Base-by-base conservation (phyloP, 1,140 invertebrate genomes). In the Aethina tumida region DNA sequence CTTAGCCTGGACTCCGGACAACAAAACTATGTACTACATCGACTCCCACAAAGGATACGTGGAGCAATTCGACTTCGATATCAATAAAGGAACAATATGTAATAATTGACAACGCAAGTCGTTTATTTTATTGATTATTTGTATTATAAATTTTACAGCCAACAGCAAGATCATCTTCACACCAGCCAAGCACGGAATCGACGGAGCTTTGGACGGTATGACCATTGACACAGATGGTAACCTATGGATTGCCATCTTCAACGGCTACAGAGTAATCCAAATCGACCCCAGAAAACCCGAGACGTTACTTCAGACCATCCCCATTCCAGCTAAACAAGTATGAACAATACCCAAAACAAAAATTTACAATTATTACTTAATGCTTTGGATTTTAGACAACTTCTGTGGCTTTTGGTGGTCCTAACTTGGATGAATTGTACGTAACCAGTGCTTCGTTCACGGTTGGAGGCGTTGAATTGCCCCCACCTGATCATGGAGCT, bases 381-480 rank as follows among this genome's bases (percentile, higher is more conserved):
- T 27, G n/a, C 14, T n/a, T 13, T 31, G n/a, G 10, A n/a, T 33
- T 22, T 6, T 9, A 81, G 55, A 72, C 84, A 5, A 90, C 87
- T 0, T 90, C 84, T 0, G 76, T 74, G 0, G 77, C 79, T 31
- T 92, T 84, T 53, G 87, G 87, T 5, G 86, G 85, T 2, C 61
- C 71, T 1, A 70, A 82, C 51, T 59, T 84, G 20, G 77, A 84
- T 54, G 72, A 75, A 38, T 62, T 90, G 1, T 89, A 77, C 52
- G 81, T 88, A 10, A 90, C 85, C 0, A 73, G 74, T 0, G 76
- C 75, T 1, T 41, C 38, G 33, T 41, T 55, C 4, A 44, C 45
- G 2, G 33, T 53, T 8, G 40, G 53, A 28, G 50, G 49, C 0
- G 35, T 35, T 7, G 47, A 42, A n/a, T 21, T 43, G 1, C 39